Conservation (phyloP, 2,888 invertebrate genomes). For the Meta bourneti region DNA sequence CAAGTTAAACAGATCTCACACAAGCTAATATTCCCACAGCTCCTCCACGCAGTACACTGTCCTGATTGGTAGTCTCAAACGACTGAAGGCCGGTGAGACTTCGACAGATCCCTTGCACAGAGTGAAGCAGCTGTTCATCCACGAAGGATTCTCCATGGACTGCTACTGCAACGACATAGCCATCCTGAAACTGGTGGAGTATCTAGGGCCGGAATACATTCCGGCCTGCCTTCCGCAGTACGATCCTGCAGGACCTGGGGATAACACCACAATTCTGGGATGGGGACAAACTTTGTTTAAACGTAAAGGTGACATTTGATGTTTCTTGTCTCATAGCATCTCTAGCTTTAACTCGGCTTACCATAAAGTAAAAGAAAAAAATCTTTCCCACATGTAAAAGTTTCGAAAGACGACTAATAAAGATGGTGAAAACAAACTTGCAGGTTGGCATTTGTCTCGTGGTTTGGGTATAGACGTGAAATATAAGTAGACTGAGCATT, state of each 20-base stretch:
- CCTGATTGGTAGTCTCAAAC: background rate
- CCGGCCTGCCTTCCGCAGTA: slow-evolving; percentile 42
- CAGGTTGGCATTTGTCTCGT: no score
- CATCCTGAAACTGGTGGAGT: slow-evolving; percentile 2
- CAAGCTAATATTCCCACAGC: background rate
- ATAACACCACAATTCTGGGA: slow-evolving; percentile 39
- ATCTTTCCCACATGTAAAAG: no score
- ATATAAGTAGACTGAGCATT: no score
- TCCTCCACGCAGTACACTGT: background rate
- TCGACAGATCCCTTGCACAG: background rate
- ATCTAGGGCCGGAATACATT: background rate
- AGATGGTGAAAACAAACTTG: no score
- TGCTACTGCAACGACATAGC: slow-evolving; percentile 69
- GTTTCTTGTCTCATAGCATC: background rate
- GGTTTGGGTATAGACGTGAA: no score
- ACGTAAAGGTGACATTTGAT: background rate
- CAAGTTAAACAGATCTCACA: no score
- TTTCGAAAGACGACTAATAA: no score
- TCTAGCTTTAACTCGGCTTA: no score
- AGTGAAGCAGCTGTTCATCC: background rate
- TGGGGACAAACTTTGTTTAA: slow-evolving; percentile 52
- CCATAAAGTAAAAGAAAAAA: no score
- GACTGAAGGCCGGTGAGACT: background rate
- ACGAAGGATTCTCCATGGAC: slow-evolving; percentile 20
- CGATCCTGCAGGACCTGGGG: slow-evolving; percentile 43